These are phyloP conservation scores for Ectropis grisescens DNA, from an alignment of 1,140 invertebrate species.

Conservation along the genomic window DNA sequence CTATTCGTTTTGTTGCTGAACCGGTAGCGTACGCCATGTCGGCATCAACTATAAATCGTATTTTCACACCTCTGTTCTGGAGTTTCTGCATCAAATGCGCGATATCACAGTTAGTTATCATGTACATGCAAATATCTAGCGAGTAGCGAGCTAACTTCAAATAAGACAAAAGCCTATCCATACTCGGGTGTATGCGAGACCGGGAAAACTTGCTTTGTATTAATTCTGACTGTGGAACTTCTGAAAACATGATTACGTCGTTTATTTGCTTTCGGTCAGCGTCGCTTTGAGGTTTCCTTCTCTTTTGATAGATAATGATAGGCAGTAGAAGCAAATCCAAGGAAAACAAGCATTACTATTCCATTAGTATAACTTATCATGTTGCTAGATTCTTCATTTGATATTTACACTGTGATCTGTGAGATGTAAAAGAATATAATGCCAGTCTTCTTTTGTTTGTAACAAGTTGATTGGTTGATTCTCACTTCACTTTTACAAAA, in stretches of 20 bases:
- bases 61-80: constrained; percentile 34
- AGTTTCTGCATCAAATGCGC: constrained; percentile 35
- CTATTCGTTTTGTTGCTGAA: constrained; percentile 30
- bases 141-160: constrained; percentile 28
- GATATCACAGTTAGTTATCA: constrained; percentile 46
- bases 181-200: constrained; percentile 29
- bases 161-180: constrained; percentile 40
- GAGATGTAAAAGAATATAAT: too few relatives aligned
- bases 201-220: constrained; percentile 46
- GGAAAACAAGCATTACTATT: too few relatives aligned
- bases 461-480: too few relatives aligned
- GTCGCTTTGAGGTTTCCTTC: constrained; percentile 9
- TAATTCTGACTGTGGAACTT: constrained; percentile 11
- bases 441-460: too few relatives aligned
- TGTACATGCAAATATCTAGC: constrained; percentile 54
- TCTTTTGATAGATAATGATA: constrained; percentile 17
- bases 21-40: constrained; percentile 53
- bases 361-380: too few relatives aligned
- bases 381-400: too few relatives aligned
- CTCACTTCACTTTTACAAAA: too few relatives aligned
- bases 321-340: too few relatives aligned
- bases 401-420: too few relatives aligned
- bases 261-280: constrained; percentile 37
- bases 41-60: constrained; percentile 49
- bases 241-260: constrained; percentile 51